Percentiles rank a stretch among this genome's conserved stretches.
phyloP scores from a whole-genome alignment of 2,888 invertebrate genomes.

The Erebia epiphron region DNA sequence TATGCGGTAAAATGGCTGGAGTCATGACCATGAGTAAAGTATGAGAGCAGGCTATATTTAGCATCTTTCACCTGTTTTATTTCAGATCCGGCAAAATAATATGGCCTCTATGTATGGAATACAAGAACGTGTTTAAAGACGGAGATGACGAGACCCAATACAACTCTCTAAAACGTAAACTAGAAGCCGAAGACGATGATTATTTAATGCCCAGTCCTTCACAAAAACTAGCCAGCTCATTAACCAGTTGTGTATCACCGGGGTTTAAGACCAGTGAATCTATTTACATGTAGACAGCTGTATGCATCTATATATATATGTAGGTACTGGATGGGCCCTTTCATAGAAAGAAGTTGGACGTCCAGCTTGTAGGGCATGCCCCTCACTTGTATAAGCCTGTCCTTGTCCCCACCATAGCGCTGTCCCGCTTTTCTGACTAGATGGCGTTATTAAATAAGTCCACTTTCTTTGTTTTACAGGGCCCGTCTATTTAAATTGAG shows the following conservation, averaged over 20 bases:
- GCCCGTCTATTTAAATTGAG: too few relatives aligned
- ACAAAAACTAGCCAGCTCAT: slow-evolving; percentile 58
- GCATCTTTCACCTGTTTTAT: slow-evolving; percentile 25
- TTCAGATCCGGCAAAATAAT: slow-evolving; percentile 77
- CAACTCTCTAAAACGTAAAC: slow-evolving; percentile 63
- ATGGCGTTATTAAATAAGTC: too few relatives aligned
- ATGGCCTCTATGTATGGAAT: slow-evolving; percentile 79
- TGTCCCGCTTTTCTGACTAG: too few relatives aligned
- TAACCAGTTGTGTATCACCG: slow-evolving; percentile 69
- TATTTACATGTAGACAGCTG: slow-evolving; percentile 45
- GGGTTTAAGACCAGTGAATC: slow-evolving; percentile 71
- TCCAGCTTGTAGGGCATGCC: too few relatives aligned
- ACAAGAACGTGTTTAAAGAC: slow-evolving; percentile 72
- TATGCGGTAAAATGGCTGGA: too few relatives aligned
- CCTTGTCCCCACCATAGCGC: too few relatives aligned
- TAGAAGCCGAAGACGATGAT: slow-evolving; percentile 74
- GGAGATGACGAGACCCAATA: slow-evolving; percentile 69
- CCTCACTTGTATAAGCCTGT: too few relatives aligned
- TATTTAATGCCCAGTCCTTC: slow-evolving; percentile 66
- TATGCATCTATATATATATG: too few relatives aligned
- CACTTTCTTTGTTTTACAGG: too few relatives aligned
- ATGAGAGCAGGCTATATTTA: neutral
- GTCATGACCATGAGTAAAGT: too few relatives aligned
- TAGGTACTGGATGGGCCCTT: too few relatives aligned
- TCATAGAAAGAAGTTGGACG: too few relatives aligned